phyloP scores from a whole-genome alignment of 2,888 invertebrate species.

The Netelia fuscicornis region DNA sequence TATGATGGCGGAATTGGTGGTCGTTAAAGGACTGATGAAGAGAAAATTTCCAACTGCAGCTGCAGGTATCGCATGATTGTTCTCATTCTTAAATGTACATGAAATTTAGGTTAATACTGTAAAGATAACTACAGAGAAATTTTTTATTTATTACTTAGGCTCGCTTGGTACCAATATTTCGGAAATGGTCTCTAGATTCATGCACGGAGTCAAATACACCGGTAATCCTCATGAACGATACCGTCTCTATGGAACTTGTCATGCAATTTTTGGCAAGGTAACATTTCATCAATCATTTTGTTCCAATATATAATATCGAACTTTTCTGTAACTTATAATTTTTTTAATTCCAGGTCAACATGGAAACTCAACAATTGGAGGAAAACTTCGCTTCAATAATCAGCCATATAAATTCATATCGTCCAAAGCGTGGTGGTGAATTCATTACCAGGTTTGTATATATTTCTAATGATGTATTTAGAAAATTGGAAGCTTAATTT shows the following conservation, averaged over 20 bases:
- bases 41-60: conserved; percentile 90
- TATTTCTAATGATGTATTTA: conserved; percentile 35
- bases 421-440: conserved; percentile 89
- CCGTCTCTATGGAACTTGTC: conserved; percentile 89
- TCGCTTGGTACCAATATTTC: conserved; percentile 89
- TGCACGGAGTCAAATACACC: conserved; percentile 90
- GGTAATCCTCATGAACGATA: conserved; percentile 89
- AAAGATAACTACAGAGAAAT: not conserved
- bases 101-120: not conserved
- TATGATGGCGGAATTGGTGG: conserved; percentile 91
- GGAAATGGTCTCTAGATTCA: conserved; percentile 88
- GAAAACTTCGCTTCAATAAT: conserved; percentile 90
- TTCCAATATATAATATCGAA: conserved; percentile 19
- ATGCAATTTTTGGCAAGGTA: conserved; percentile 90
- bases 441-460: conserved; percentile 89
- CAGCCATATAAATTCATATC: conserved; percentile 87
- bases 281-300: conserved; percentile 73
- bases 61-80: conserved; percentile 72
- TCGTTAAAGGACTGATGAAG: conserved; percentile 92
- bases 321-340: conserved; percentile 41
- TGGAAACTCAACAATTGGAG: conserved; percentile 90
- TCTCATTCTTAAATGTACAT: conserved; percentile 10
- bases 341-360: conserved; percentile 88
- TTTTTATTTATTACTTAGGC: conserved; percentile 83
- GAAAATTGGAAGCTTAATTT: too few relatives aligned